phyloP scores from a whole-genome alignment of 2,888 invertebrate species.

The Sabellastarte sp. region DNA sequence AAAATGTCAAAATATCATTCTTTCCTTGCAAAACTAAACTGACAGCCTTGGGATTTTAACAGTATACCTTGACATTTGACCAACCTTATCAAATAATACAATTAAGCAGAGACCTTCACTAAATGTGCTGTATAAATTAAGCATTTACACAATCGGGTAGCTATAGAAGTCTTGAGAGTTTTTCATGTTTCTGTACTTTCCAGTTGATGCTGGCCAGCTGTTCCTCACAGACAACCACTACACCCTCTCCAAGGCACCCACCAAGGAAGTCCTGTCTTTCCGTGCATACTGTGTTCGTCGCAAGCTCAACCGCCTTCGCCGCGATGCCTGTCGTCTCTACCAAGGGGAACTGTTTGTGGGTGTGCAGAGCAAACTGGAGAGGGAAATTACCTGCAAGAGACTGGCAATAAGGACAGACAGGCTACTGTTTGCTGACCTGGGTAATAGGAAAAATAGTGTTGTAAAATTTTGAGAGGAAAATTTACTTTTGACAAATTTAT shows the following conservation, averaged over 20 bases:
- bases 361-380: slow-evolving; percentile 71
- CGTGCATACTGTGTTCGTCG: slow-evolving; percentile 54
- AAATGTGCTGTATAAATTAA: too few relatives aligned
- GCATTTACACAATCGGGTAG: too few relatives aligned
- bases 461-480: too few relatives aligned
- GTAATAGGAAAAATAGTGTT: slow-evolving; percentile 57
- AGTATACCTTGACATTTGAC: too few relatives aligned
- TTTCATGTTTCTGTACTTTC: too few relatives aligned
- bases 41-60: too few relatives aligned
- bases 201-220: slow-evolving; percentile 52
- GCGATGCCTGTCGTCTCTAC: slow-evolving; percentile 65
- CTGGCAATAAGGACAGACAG: slow-evolving; percentile 75
- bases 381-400: slow-evolving; percentile 74
- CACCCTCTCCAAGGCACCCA: slow-evolving; percentile 44
- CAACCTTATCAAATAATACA: too few relatives aligned
- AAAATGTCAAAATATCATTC: too few relatives aligned
- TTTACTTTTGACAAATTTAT: too few relatives aligned
- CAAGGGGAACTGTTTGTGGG: slow-evolving; percentile 66
- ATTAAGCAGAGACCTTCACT: too few relatives aligned
- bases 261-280: slow-evolving; percentile 58
- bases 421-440: slow-evolving; percentile 79
- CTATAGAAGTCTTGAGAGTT: too few relatives aligned
- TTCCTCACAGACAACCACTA: slow-evolving; percentile 28
- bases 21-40: too few relatives aligned
- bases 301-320: slow-evolving; percentile 55